phyloP scores from a whole-genome alignment of 53 echinoderm and acorn worm genomes.

The Hippasteria phrygiana region DNA sequence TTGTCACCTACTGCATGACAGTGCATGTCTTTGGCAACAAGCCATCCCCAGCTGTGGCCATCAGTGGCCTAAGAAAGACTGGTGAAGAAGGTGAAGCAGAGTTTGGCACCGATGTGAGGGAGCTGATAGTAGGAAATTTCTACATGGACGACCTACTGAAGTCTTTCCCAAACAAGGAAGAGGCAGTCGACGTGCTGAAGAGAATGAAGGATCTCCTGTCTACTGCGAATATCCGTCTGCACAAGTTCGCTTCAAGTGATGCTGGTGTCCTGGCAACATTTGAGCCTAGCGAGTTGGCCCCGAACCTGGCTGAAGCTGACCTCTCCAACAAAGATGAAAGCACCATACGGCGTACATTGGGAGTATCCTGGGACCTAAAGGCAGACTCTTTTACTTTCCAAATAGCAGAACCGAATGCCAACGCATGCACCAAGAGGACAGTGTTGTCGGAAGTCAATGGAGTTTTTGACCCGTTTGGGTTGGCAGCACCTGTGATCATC shows the following conservation, averaged over 20 bases:
- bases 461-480: constrained; percentile 35
- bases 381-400: too few relatives aligned
- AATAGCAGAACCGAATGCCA: background rate
- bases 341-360: constrained; percentile 49
- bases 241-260: constrained; percentile 39
- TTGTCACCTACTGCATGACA: constrained; percentile 55
- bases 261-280: constrained; percentile 42
- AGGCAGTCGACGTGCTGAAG: constrained; percentile 27
- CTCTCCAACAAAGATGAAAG: constrained; percentile 56
- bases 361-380: constrained; percentile 59
- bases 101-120: constrained; percentile 37
- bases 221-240: constrained; percentile 44
- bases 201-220: constrained; percentile 42
- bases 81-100: constrained; percentile 30
- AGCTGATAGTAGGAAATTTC: constrained; percentile 25
- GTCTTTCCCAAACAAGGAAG: constrained; percentile 7
- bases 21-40: constrained; percentile 49
- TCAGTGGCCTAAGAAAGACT: constrained; percentile 48
- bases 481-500: constrained; percentile 55
- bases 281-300: constrained; percentile 17
- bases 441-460: constrained; percentile 67
- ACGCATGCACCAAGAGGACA: constrained; percentile 44
- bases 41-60: constrained; percentile 51
- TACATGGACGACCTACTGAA: too few relatives aligned
- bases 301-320: constrained; percentile 65